Percentiles rank a stretch among this genome's conserved stretches.
Evolutionary conservation across 2,797 vertebrate species (phyloP).

Genomic region (Pseudomugil tenellus): DNA sequence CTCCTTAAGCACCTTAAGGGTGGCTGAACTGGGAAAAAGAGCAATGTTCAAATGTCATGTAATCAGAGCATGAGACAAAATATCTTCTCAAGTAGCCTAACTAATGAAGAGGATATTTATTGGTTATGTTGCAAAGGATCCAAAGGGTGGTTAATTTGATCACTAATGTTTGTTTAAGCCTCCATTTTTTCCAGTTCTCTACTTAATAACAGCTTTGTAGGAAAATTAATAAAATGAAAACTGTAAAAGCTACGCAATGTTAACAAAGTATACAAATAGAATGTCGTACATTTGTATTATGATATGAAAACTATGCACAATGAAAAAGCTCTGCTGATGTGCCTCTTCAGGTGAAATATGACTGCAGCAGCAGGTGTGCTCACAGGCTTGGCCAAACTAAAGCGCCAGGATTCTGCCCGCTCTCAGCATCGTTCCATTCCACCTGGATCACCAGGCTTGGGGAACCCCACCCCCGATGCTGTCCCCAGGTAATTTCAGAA

Average conservation of each 20-base stretch:
- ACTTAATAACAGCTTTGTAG: not conserved
- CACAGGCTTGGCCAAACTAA: constrained; percentile 96
- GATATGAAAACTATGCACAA: no score
- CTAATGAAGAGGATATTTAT: not conserved
- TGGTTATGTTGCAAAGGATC: not conserved
- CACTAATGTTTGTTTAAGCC: not conserved
- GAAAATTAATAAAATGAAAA: not conserved
- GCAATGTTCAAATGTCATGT: not conserved
- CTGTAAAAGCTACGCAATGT: not conserved
- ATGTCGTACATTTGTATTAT: not conserved
- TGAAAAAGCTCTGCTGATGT: not conserved
- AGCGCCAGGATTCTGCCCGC: constrained; percentile 95
- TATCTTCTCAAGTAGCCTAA: not conserved
- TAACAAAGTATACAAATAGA: no score
- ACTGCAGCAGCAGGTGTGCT: constrained; percentile 97
- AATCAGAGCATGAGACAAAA: not conserved
- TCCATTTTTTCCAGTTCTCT: not conserved
- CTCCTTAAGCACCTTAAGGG: not conserved
- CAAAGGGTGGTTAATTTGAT: not conserved
- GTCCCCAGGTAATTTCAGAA: constrained; percentile 55
- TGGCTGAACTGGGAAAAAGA: not conserved
- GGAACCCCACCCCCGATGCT: constrained; percentile 62
- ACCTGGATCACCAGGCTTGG: constrained; percentile 73
- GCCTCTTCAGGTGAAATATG: constrained; percentile 82
- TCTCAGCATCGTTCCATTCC: constrained; percentile 88